Percentiles rank a stretch among this genome's conserved stretches.
Conservation (phyloP, 2,888 invertebrate species). For the Cynaeus angustus region DNA sequence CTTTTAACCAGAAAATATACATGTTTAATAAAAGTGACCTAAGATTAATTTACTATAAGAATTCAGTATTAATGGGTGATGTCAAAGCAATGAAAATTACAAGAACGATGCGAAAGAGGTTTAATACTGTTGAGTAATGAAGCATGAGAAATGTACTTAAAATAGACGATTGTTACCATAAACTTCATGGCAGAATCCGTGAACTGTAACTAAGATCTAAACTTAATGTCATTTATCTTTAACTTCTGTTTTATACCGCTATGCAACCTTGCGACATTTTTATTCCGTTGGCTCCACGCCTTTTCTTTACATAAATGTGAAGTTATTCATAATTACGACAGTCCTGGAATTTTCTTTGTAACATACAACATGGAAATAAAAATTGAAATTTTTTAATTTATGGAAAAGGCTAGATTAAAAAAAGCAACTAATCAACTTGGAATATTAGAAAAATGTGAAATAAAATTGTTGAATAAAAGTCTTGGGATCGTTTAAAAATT, state of each 20-base stretch:
- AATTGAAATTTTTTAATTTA: constrained; percentile 6
- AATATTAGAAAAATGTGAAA: no score
- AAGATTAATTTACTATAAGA: neutral
- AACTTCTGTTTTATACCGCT: constrained; percentile 66
- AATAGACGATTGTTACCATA: constrained; percentile 55
- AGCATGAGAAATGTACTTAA: constrained; percentile 16
- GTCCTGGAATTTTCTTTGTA: constrained; percentile 42
- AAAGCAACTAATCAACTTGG: neutral
- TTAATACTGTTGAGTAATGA: constrained; percentile 20
- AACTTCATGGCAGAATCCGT: constrained; percentile 59
- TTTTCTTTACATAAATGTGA: constrained; percentile 57
- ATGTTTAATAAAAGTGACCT: neutral
- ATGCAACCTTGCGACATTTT: constrained; percentile 67
- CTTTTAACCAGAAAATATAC: constrained; percentile 37
- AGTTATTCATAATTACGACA: constrained; percentile 57
- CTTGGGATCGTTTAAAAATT: no score
- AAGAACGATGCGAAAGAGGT: neutral
- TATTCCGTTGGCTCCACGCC: constrained; percentile 61
- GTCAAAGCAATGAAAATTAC: neutral
- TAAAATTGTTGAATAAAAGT: no score
- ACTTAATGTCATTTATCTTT: constrained; percentile 60
- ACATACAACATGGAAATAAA: constrained; percentile 23
- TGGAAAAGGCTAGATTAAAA: no score
- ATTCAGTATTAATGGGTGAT: neutral
- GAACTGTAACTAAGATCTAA: constrained; percentile 60